These are phyloP conservation scores for Nomada lathburiana DNA, from an alignment of 2,888 invertebrate species.

Conservation along the genomic window DNA sequence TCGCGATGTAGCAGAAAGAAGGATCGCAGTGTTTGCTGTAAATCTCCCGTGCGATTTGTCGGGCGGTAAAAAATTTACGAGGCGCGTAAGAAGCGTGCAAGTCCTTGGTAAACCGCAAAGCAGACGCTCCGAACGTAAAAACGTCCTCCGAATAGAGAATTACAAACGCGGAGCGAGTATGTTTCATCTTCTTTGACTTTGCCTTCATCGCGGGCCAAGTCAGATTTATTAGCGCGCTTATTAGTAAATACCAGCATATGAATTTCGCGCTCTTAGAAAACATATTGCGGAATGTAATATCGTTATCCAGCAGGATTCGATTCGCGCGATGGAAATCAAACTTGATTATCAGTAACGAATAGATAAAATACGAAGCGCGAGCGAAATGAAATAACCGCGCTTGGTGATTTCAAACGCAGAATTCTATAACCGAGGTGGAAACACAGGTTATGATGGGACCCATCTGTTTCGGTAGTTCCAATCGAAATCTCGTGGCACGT, in stretches of 20 bases:
- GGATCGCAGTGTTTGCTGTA: neutral
- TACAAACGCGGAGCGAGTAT: neutral
- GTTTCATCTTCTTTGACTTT: slow-evolving; percentile 1
- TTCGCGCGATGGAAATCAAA: neutral
- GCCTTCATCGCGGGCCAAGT: neutral
- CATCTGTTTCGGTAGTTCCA: neutral
- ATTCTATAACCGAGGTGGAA: too few relatives aligned
- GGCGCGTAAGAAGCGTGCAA: neutral
- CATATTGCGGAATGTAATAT: too few relatives aligned
- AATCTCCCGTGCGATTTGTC: slow-evolving; percentile 6
- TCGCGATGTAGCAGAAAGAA: too few relatives aligned
- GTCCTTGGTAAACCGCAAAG: neutral
- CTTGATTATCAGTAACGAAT: neutral
- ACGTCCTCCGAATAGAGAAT: neutral
- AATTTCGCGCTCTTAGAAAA: neutral
- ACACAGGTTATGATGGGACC: too few relatives aligned
- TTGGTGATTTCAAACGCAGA: too few relatives aligned
- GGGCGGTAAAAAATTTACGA: slow-evolving; percentile 16
- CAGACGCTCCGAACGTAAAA: neutral
- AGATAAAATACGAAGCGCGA: neutral
- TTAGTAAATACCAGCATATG: neutral
- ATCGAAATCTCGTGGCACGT: slow-evolving; percentile 24
- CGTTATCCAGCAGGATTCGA: neutral
- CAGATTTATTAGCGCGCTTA: slow-evolving; percentile 9
- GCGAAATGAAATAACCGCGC: neutral